Percentiles rank a stretch among this genome's conserved stretches.
phyloP scores from a whole-genome alignment of 2,797 vertebrate species.

The Podargus strigoides region DNA sequence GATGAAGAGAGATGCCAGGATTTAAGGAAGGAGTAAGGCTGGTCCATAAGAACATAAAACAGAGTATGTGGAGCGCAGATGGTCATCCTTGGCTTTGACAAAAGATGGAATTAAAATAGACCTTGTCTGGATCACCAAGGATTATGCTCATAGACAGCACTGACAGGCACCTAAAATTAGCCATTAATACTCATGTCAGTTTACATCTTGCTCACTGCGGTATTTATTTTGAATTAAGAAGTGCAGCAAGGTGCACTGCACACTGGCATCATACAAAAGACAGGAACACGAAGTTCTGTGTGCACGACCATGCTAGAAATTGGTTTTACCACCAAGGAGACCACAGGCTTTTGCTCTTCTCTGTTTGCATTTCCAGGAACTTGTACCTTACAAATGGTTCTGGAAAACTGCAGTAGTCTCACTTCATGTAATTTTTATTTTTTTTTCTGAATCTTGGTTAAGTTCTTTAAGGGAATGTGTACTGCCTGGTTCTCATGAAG shows the following conservation, averaged over 20 bases:
- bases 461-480: background rate
- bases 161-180: background rate
- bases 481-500: background rate
- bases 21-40: background rate
- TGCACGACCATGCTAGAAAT: background rate
- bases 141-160: background rate
- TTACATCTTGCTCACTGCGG: background rate
- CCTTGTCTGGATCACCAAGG: background rate
- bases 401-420: background rate
- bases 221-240: background rate
- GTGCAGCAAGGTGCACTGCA: background rate
- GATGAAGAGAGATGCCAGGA: background rate
- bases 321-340: background rate
- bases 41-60: background rate
- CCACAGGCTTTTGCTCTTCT: background rate
- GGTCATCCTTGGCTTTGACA: background rate
- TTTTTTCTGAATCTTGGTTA: background rate
- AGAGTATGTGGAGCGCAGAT: background rate
- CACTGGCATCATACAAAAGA: background rate
- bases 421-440: background rate
- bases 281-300: background rate
- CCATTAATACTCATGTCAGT: background rate
- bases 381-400: background rate
- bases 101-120: background rate
- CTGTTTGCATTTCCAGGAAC: background rate